Percentiles rank a stretch among this genome's conserved stretches.
These are phyloP conservation scores for Jaculus jaculus DNA, from an alignment of 2,113 vertebrate species.

Conservation along the genomic window DNA sequence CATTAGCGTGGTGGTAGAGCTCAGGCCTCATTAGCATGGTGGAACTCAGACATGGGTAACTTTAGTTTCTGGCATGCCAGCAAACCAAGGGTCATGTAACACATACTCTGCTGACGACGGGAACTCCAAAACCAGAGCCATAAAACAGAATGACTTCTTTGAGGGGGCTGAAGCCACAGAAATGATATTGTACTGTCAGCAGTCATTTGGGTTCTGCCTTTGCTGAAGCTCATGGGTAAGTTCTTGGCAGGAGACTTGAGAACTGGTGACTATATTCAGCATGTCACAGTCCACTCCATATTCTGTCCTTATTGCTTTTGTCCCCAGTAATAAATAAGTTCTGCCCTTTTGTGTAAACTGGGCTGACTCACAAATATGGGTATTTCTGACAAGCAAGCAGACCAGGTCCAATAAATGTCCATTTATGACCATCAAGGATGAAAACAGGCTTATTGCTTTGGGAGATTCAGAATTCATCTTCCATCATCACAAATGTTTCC, in stretches of 20 bases:
- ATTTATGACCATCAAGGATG: accelerated
- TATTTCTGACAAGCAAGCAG: neutral
- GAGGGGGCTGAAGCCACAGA: conserved; percentile 25
- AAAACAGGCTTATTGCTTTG: accelerated
- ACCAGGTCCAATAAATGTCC: accelerated
- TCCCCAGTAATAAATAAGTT: neutral
- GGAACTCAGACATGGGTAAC: neutral
- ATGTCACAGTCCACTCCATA: neutral
- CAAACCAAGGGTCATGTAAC: conserved; percentile 2
- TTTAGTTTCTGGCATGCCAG: neutral
- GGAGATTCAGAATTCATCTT: too few relatives aligned
- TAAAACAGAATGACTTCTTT: neutral
- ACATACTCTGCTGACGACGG: conserved; percentile 33
- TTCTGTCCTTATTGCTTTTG: neutral
- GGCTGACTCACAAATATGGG: neutral
- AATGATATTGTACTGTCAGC: neutral
- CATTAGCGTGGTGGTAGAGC: too few relatives aligned
- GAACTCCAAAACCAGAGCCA: neutral
- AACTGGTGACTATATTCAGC: neutral
- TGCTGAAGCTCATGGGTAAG: neutral
- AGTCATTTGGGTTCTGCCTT: neutral
- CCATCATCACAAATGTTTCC: accelerated
- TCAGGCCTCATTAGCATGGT: too few relatives aligned
- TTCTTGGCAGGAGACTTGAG: too few relatives aligned
- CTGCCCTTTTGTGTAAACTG: neutral